Evolutionary conservation across 2,797 vertebrate genomes (phyloP).

Genomic region (Helicolenus hilgendorfi): DNA sequence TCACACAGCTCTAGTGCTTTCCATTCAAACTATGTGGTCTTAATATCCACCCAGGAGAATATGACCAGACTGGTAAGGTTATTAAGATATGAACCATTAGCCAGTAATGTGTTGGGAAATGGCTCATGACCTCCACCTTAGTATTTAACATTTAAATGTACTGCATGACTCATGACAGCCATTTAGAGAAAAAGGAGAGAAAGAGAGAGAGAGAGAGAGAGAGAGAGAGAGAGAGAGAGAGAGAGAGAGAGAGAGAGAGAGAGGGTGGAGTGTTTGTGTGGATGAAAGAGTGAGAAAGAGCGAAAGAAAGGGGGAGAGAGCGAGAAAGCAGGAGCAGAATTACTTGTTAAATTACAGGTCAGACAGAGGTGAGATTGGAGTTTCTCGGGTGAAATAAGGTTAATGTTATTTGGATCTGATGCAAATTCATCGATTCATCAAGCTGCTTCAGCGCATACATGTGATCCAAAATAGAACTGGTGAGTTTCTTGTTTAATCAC

Average conservation of each 20-base stretch:
- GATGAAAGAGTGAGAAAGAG: conserved; percentile 23
- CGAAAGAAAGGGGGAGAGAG: background rate
- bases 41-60: conserved; percentile 71
- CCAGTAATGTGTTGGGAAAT: conserved; percentile 86
- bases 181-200: conserved; percentile 49
- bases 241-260: background rate
- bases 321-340: conserved; percentile 7
- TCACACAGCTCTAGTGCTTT: conserved; percentile 27
- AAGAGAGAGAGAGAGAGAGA: background rate
- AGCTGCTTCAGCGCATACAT: background rate
- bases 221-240: background rate
- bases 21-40: conserved; percentile 54
- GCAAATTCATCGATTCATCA: conserved; percentile 49
- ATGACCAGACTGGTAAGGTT: conserved; percentile 78
- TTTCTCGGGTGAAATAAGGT: conserved; percentile 63
- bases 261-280: conserved; percentile 8
- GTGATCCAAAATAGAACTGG: background rate
- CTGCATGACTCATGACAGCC: conserved; percentile 78
- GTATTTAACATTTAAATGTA: conserved; percentile 88
- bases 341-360: conserved; percentile 68
- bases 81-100: conserved; percentile 89
- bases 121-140: conserved; percentile 85
- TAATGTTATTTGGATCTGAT: conserved; percentile 55
- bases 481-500: conserved; percentile 3
- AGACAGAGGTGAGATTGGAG: conserved; percentile 60